Evolutionary conservation across 2,888 invertebrate species (phyloP), one percentile per base, ranked within the genome.

Genomic region (Schizaphis graminum): DNA sequence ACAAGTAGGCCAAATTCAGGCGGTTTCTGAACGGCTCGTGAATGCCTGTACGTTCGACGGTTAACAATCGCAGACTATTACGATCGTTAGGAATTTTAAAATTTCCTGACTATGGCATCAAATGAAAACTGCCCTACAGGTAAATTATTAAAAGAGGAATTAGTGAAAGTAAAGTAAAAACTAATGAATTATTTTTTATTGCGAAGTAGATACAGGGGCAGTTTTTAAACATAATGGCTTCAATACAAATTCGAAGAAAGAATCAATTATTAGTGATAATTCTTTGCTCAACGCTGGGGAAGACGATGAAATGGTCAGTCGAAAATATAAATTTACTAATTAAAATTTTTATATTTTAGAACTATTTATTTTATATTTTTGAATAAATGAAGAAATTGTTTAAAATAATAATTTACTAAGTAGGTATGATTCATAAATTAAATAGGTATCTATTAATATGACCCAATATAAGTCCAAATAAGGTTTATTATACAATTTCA

Each of bases 291-390:
- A 96, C 95, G 96, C 96, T 56, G 96, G 96, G 67, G 96, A 96
- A 95, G 97, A 97, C 95, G 97, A 97, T 95, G 96, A 97, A 95
- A 96, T 97, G 96, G 97, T 97, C 95, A 95, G 95, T 95, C 0
- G 8, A 91, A 91, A 47, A 7, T 53, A 44, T 8, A 57, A 16
- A 89, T 44, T 89, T 44, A 28, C 3, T 28, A 56, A 61, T 61
- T 77, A 77, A 21, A 77, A 41, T 77, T 67, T 67, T 67, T 67
- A n/a, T 3, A 67, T 61, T 28, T 61, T 61, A 61, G 10, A 61
- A 61, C 28, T 11, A 61, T 61, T 61, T 61, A 61, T n/a, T 35
- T 77, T 21, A 77, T 35, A 35, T 77, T 77, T 77, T 77, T 35
- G 77, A 77, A 77, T 77, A 21, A 77, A 67, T n/a, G n/a, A 67